Evolutionary conservation across 23 tunicate genomes (phyloP), one percentile per base, ranked within the genome.

Genomic region (Halocynthia roretzi): DNA sequence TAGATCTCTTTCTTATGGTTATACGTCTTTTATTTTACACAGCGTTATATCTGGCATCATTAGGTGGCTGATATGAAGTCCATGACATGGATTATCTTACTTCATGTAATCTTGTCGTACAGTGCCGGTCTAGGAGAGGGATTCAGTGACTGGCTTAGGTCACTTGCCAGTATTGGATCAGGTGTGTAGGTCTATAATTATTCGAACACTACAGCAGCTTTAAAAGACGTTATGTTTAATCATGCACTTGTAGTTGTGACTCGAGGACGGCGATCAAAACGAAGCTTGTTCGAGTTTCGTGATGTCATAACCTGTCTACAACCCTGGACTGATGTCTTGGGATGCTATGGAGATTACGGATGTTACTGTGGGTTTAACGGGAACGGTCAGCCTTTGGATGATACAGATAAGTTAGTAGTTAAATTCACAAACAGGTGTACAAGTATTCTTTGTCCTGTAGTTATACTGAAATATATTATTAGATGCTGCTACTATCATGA

Each of bases 311-410:
- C 72, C 17, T 92, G 98, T 67, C 58, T 79, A 6, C 98, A 92
- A 62, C 98, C 98, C 6, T 92, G 98, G 98, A 61, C 77, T 6
- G 67, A 79, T 60, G 82, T 83, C 20, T 81, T 90, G 18, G 54
- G 69, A 58, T 71, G 64, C 2, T 92, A 92, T 80, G 85, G 83
- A 6, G 93, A 92, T 73, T 92, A 92, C 78, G 98, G 98, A 49
- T 92, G 98, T 54, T 92, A 82, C 71, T 92, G 98, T 79, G 98
- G 98, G 15, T 76, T 18, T 61, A 52, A 76, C 15, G 98, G 98
- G 23, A 40, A 56, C 19, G 98, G 98, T 6, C 70, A 76, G 21
- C 98, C 98, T 10, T 79, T 92, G 55, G 98, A 92, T 60, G 98
- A 92, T 50, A 92, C 98, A 6, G 98, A 92, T 75, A 82, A 86